These are phyloP conservation scores for Stichopus horrens DNA, from an alignment of 53 echinoderm and acorn worm genomes.

Conservation along the genomic window DNA sequence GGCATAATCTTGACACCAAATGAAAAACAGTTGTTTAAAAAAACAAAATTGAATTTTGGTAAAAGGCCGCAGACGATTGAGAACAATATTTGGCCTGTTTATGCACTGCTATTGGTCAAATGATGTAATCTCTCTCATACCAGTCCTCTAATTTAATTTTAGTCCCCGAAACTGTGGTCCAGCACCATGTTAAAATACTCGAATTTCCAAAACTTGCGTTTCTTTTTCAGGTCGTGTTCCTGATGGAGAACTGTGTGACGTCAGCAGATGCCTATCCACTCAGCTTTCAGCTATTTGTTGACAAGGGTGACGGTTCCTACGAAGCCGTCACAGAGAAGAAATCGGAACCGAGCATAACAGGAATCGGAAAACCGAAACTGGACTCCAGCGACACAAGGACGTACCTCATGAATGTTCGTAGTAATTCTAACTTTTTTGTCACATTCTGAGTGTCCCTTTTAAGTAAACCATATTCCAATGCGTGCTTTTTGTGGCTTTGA, in stretches of 20 bases:
- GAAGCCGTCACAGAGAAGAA: slow-evolving; percentile 65
- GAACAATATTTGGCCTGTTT: too few relatives aligned
- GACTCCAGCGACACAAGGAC: slow-evolving; percentile 53
- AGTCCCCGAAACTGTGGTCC: too few relatives aligned
- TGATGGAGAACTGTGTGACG: slow-evolving; percentile 76
- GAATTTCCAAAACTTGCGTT: too few relatives aligned
- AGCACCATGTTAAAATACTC: too few relatives aligned
- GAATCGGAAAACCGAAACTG: slow-evolving; percentile 70
- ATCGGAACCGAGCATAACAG: slow-evolving; percentile 67
- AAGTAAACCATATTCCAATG: neutral
- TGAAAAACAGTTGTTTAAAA: too few relatives aligned
- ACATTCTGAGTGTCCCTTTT: neutral
- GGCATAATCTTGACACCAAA: too few relatives aligned
- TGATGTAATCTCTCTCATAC: too few relatives aligned
- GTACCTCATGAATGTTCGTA: slow-evolving; percentile 66
- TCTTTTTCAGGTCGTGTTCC: slow-evolving; percentile 50
- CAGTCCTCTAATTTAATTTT: too few relatives aligned
- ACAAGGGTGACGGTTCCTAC: slow-evolving; percentile 56
- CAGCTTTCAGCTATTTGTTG: slow-evolving; percentile 67
- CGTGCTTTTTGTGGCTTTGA: neutral
- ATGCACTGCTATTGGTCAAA: too few relatives aligned
- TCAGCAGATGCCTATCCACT: slow-evolving; percentile 68
- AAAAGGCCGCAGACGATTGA: too few relatives aligned
- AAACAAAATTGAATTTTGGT: too few relatives aligned
- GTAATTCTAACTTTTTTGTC: neutral